These are phyloP conservation scores for Araneus ventricosus DNA, from an alignment of 1,140 invertebrate species.

Conservation along the genomic window DNA sequence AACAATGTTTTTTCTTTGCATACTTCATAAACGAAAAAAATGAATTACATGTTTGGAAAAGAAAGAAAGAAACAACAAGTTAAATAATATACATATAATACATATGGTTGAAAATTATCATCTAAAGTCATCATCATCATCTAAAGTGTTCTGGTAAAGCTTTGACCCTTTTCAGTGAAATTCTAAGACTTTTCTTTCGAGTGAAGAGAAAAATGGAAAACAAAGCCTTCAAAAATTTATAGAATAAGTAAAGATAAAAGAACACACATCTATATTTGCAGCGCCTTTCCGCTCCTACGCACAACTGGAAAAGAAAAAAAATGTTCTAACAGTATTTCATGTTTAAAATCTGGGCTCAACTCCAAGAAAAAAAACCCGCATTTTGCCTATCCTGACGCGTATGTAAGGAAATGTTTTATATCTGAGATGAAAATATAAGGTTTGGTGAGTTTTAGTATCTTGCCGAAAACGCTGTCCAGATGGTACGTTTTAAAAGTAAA, in stretches of 20 bases:
- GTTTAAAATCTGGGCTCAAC: slow-evolving; percentile 33
- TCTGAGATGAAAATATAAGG: slow-evolving; percentile 39
- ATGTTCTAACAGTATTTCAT: slow-evolving; percentile 19
- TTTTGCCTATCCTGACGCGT: neutral
- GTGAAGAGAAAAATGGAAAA: neutral
- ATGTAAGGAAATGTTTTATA: slow-evolving; percentile 48
- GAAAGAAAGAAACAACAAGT: too few species aligned
- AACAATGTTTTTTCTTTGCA: too few species aligned
- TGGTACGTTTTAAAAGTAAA: slow-evolving; percentile 50
- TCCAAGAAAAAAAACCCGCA: neutral
- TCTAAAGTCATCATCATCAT: too few species aligned
- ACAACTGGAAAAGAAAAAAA: neutral
- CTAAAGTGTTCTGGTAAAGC: neutral
- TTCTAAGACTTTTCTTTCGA: neutral
- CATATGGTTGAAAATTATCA: too few species aligned
- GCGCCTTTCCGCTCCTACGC: neutral
- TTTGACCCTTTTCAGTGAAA: neutral
- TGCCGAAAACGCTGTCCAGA: slow-evolving; percentile 13
- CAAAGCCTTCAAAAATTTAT: slow-evolving; percentile 9
- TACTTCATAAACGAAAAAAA: too few species aligned
- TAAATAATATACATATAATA: too few species aligned
- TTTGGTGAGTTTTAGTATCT: slow-evolving; percentile 11
- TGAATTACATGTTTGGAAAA: too few species aligned
- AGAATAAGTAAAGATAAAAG: slow-evolving; percentile 6
- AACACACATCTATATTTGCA: slow-evolving; percentile 6